These are phyloP conservation scores for Reinhardtius hippoglossoides DNA, from an alignment of 2,113 vertebrate species.

Conservation along the genomic window DNA sequence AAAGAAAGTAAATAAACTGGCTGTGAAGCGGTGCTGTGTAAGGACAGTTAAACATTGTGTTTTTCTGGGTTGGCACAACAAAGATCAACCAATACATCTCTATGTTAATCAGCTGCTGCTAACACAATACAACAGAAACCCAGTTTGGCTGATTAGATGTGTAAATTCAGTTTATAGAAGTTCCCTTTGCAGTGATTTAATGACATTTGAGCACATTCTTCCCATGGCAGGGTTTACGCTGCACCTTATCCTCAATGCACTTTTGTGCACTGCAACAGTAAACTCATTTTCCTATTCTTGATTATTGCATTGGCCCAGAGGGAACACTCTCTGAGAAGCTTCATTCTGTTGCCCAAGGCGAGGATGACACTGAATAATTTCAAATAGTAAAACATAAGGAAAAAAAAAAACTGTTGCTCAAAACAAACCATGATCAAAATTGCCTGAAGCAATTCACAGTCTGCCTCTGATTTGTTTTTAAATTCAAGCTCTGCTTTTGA, in stretches of 20 bases:
- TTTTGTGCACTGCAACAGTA: constrained; percentile 8
- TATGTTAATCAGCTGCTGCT: constrained; percentile 10
- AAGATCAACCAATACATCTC: constrained; percentile 1
- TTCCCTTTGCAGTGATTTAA: not conserved
- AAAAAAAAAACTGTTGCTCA: constrained; percentile 52
- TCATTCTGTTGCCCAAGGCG: constrained; percentile 22
- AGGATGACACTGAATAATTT: constrained; percentile 55
- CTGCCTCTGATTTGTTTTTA: constrained; percentile 41
- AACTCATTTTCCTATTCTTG: constrained; percentile 42
- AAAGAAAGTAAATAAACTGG: constrained; percentile 13
- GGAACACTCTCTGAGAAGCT: constrained; percentile 40
- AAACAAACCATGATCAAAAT: constrained; percentile 54
- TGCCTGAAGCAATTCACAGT: constrained; percentile 49
- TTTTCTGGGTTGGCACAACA: constrained; percentile 8
- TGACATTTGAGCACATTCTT: not conserved
- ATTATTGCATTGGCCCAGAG: constrained; percentile 46
- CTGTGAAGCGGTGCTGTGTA: not conserved
- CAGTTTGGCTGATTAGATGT: constrained; percentile 4
- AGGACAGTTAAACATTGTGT: constrained; percentile 4
- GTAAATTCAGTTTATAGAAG: constrained; percentile 3
- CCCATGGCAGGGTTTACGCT: not conserved
- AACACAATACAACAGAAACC: not conserved
- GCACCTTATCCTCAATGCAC: constrained; percentile 22
- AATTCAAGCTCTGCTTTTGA: constrained; percentile 51
- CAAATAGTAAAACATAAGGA: constrained; percentile 20